Evolutionary conservation across 2,797 vertebrate genomes (phyloP), one percentile per base, ranked within the genome.

Genomic region (Rhyacichthys aspro): DNA sequence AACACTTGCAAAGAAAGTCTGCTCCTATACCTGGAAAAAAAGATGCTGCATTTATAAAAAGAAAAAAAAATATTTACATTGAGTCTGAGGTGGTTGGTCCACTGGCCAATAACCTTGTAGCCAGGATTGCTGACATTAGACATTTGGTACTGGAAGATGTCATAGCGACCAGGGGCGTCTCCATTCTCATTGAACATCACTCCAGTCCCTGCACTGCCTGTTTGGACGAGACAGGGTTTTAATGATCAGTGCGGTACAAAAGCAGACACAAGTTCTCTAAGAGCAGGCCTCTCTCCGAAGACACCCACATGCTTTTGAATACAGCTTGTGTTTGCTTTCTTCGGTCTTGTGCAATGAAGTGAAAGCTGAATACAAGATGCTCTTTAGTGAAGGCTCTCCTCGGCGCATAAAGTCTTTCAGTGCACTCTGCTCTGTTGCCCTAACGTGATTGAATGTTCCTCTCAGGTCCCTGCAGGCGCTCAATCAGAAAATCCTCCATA

Each of bases 131-230:
- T 93, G 70, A 91, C 86, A 0, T 96, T 96, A 32, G 92, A 88
- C 23, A 92, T 82, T 71, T 97, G 95, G 84, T 94, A 97, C 86
- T 97, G 95, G 91, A 97, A 97, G 85, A 97, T 96, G 85, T 97
- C 95, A 0, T 96, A 97, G 2, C 95, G 94, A 7, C 95, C 95
- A 0, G 95, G 95, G 0, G 95, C 95, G 0, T 96, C 95, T 43
- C 95, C 95, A 0, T 96, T 94, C 78, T 95, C 94, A 0, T 96
- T 96, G 89, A 96, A 97, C 90, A 93, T 94, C 67, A 97, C 95
- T 0, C 94, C 94, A 0, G 95, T 97, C 38, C 95, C 95, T 0
- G 95, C 95, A 0, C 95, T 96, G 61, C 95, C 95, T 96, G 87
- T 82, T 70, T 9, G 54, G 66, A 11, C 18, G 65, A 75, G 19